phyloP scores from a whole-genome alignment of 64 coral and sea anemone species.

The Catalaphyllia jardinei region DNA sequence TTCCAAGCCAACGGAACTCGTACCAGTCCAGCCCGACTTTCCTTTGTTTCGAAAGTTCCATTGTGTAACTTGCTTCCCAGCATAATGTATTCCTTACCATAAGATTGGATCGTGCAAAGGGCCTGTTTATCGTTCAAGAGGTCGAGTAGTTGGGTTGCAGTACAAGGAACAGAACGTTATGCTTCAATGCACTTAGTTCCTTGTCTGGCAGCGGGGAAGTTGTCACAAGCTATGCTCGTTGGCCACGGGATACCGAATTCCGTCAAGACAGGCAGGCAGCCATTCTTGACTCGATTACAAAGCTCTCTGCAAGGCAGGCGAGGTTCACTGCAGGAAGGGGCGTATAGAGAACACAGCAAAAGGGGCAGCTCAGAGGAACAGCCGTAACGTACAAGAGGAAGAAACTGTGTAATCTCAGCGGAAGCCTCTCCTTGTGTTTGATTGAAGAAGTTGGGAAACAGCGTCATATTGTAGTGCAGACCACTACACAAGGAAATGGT shows the following conservation, averaged over 20 bases:
- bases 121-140: not conserved
- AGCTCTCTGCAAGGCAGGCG: conserved; percentile 25
- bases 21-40: no score
- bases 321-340: conserved; percentile 48
- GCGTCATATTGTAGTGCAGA: conserved; percentile 52
- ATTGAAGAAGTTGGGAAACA: conserved; percentile 58
- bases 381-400: conserved; percentile 36
- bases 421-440: conserved; percentile 48
- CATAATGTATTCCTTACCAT: no score
- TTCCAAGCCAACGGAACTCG: no score
- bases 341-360: conserved; percentile 70
- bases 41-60: no score
- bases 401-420: not conserved
- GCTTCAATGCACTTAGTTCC: not conserved
- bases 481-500: conserved; percentile 55
- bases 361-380: conserved; percentile 43
- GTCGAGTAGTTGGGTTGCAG: not conserved
- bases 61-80: no score
- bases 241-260: conserved; percentile 54
- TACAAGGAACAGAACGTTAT: not conserved
- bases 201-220: conserved; percentile 11
- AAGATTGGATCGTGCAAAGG: not conserved
- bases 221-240: conserved; percentile 10
- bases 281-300: conserved; percentile 21
- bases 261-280: conserved; percentile 17